Evolutionary conservation across 2,888 invertebrate genomes (phyloP).

Genomic region (Pollenia amentaria): DNA sequence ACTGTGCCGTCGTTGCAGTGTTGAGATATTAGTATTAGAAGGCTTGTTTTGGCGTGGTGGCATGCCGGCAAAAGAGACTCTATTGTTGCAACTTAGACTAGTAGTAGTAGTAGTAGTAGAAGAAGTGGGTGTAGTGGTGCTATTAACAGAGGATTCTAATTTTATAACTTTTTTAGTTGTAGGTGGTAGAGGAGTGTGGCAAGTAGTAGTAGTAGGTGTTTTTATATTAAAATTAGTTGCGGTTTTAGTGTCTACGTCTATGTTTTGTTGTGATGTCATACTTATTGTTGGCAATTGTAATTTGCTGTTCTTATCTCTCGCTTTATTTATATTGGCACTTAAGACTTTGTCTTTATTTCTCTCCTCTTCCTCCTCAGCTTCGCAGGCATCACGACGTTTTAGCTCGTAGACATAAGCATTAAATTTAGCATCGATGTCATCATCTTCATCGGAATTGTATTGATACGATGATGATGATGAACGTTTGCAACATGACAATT

Average conservation of each 20-base stretch:
- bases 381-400: conserved; percentile 77
- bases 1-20: conserved; percentile 65
- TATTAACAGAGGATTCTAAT: conserved; percentile 37
- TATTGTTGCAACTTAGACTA: conserved; percentile 44
- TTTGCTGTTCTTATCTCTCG: conserved; percentile 27
- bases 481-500: conserved; percentile 49
- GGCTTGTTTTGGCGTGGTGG: conserved; percentile 5
- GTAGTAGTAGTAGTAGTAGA: not conserved
- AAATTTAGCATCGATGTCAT: conserved; percentile 83
- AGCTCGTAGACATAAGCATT: conserved; percentile 81
- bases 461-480: conserved; percentile 63
- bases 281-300: conserved; percentile 64
- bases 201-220: conserved; percentile 27
- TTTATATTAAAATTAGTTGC: conserved; percentile 54
- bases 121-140: not conserved
- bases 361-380: conserved; percentile 40
- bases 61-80: conserved; percentile 66
- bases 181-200: conserved; percentile 46
- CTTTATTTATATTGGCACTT: conserved; percentile 42
- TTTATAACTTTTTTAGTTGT: conserved; percentile 27
- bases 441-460: conserved; percentile 80
- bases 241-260: conserved; percentile 55
- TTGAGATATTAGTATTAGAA: not conserved
- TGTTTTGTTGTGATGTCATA: conserved; percentile 61
- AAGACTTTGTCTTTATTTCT: not conserved